phyloP scores from a whole-genome alignment of 2,113 vertebrate genomes.

The Vireo altiloquus region DNA sequence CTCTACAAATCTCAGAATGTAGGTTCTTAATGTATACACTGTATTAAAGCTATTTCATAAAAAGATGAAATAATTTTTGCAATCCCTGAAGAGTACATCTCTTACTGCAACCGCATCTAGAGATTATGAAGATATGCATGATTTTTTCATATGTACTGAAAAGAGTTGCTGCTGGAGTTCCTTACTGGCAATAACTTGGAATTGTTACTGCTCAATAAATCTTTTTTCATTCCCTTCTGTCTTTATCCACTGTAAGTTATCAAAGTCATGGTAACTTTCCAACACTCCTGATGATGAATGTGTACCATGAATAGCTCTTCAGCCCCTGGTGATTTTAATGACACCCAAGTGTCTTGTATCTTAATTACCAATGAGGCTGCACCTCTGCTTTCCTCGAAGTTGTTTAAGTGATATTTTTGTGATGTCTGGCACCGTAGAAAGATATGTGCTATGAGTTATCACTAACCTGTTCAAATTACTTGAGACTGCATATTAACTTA shows the following conservation, averaged over 20 bases:
- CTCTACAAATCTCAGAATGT: background rate
- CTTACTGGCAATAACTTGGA: background rate
- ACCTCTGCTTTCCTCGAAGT: background rate
- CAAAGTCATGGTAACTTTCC: background rate
- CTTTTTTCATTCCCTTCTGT: background rate
- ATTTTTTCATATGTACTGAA: background rate
- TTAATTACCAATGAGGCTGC: background rate
- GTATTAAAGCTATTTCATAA: background rate
- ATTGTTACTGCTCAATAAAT: background rate
- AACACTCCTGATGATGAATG: background rate
- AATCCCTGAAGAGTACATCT: background rate
- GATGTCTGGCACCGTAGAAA: background rate
- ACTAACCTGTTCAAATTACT: background rate
- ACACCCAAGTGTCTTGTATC: background rate
- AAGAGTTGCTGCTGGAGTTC: background rate
- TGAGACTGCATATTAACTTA: background rate
- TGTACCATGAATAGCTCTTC: background rate
- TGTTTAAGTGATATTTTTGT: background rate
- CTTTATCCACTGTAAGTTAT: background rate
- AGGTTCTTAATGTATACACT: background rate
- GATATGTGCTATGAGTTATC: background rate
- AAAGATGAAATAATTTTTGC: background rate
- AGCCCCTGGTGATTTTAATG: fast-evolving
- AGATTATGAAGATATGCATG: background rate
- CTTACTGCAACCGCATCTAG: background rate